Conservation (phyloP, 2,888 invertebrate genomes). For the Pyralis farinalis region DNA sequence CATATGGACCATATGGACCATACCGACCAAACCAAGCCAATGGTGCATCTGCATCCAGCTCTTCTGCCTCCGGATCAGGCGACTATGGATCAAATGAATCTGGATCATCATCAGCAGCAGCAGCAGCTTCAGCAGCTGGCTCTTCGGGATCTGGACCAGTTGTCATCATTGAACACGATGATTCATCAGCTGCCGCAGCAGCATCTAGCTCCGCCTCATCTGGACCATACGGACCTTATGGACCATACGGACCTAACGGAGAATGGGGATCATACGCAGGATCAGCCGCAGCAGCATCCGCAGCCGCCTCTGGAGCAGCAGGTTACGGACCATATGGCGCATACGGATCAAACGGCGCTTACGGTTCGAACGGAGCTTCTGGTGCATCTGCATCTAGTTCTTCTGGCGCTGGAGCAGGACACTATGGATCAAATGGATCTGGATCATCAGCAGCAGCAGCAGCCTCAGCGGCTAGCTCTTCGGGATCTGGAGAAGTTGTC, state of each 20-base stretch:
- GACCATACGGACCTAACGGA: conserved; percentile 1
- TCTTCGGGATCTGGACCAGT: not conserved
- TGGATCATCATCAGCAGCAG: conserved; percentile 11
- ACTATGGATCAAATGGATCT: not conserved
- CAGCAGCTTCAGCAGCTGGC: not conserved
- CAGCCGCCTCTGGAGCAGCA: conserved; percentile 1
- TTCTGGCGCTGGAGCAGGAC: not conserved
- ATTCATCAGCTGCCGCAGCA: not conserved
- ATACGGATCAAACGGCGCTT: not conserved
- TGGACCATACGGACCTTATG: conserved; percentile 11
- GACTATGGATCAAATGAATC: conserved; percentile 12
- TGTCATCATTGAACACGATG: not conserved
- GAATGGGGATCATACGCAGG: not conserved
- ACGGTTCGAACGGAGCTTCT: conserved; percentile 8
- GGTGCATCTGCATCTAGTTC: conserved; percentile 6
- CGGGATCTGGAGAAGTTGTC: not conserved
- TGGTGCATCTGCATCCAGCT: conserved; percentile 4
- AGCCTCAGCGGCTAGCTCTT: not conserved
- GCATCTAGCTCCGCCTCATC: conserved; percentile 6
- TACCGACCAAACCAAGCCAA: conserved; percentile 8
- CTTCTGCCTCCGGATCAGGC: conserved; percentile 1
- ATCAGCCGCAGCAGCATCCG: not conserved
- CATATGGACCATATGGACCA: conserved; percentile 5
- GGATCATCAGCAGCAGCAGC: not conserved
- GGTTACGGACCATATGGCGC: conserved; percentile 10